Percentiles rank a stretch among this genome's conserved stretches.
phyloP scores from a whole-genome alignment of 2,113 vertebrate species.

The Bos taurus region DNA sequence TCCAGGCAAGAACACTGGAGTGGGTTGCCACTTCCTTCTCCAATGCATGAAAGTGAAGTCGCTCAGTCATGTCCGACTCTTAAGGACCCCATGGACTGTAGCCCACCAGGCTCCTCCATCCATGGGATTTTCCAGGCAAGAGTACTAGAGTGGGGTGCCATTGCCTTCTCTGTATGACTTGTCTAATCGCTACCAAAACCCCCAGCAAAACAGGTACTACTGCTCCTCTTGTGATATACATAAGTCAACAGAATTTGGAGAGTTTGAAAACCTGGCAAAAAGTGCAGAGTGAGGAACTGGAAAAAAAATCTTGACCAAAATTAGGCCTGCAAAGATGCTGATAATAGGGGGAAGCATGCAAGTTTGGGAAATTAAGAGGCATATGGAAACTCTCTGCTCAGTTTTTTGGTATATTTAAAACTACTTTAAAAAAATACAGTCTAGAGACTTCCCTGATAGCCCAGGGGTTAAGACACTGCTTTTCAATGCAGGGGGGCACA shows the following conservation, averaged over 20 bases:
- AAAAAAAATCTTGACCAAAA: background rate
- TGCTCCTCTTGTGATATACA: background rate
- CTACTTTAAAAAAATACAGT: background rate
- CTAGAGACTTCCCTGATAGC: background rate
- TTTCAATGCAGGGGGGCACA: background rate
- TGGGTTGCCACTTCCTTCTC: no score
- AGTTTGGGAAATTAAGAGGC: background rate
- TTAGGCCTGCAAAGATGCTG: background rate
- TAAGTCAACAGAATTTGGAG: background rate
- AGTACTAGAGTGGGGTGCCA: no score
- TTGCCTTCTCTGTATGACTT: background rate
- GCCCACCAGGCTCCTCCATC: no score
- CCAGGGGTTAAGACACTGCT: background rate
- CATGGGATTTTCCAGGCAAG: no score
- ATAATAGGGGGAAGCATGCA: background rate
- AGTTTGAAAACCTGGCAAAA: background rate
- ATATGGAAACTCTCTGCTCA: background rate
- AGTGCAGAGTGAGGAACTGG: background rate
- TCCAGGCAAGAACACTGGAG: no score
- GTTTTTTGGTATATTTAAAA: background rate
- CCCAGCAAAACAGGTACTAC: background rate
- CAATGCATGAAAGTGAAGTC: no score
- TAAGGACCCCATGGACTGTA: no score
- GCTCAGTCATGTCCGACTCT: no score
- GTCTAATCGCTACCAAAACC: background rate